Base-by-base conservation (phyloP, 2,113 vertebrate genomes). In the Phaetusa simplex region DNA sequence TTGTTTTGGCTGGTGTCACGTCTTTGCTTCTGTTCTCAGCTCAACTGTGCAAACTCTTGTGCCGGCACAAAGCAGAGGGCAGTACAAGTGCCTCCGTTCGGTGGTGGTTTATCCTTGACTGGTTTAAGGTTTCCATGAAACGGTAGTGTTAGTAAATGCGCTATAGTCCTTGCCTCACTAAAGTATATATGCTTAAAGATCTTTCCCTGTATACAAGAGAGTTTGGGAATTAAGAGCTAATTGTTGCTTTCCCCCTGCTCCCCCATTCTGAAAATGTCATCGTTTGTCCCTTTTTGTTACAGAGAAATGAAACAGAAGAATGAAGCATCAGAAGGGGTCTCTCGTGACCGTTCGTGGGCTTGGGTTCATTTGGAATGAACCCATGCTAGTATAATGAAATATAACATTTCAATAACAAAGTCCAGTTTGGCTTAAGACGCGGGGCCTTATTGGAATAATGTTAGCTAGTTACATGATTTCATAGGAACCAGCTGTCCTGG, bases 321-420 rank as follows among this genome's bases (percentile, higher is more conserved):
- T 14, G 49, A 77, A 86, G 53, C 50, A 55, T 58, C 74, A 30
- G n/a, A 73, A 62, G 55, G 50, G 14, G 12, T 80, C 40, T 89
- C 29, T 40, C 0, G 0, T 49, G 34, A 65, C 9, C 0, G 1
- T 61, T 65, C 36, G 3, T n/a, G 53, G 53, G 11, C 49, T 76
- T 82, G 71, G 40, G 43, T 49, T 91, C 17, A 23, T 85, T 79
- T 66, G 47, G 38, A 66, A 72, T 6, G 7, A 86, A 62, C 43
- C 38, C 8, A 2, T 56, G 52, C 22, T 72, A 65, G 34, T n/a
- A 47, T 69, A 59, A 49, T 59, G 56, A 67, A 36, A 43, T 90
- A 55, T 2, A 64, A 4, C 17, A 50, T 74, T 88, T 61, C 59
- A 43, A 5, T 66, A 66, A 65, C n/a, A 13, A 88, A 64, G 66